Base-by-base conservation (phyloP, 1,140 invertebrate species). In the Aphidius ervi region DNA sequence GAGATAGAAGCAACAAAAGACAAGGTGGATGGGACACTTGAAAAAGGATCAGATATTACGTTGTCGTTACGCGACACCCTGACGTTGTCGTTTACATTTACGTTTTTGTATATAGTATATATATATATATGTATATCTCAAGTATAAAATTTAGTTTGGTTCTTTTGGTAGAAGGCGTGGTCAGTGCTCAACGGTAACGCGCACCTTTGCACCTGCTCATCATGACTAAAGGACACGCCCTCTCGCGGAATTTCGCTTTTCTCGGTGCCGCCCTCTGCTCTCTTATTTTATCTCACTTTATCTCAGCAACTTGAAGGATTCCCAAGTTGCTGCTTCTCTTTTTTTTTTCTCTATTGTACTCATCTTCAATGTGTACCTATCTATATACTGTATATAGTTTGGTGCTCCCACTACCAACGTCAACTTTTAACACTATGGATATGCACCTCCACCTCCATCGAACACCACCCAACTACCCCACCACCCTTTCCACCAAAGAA, bases 131-230 rank as follows among this genome's bases (percentile, higher is more conserved):
- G 40, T 42, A 42, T 42, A n/a, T 54, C 40, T 54, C 9, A 52
- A 52, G 6, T 10, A 31, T 31, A 31, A 31, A 31, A 31, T 2
- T 31, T 31, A 31, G 2, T 31, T 31, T 31, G 23, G 23, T 31
- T 31, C 55, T 62, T 62, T 56, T 45, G 54, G 47, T 54, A 66
- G 76, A 77, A 79, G 77, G 75, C 75, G 77, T 75, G 74, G 77
- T 65, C 74, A 69, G 66, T 67, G 73, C 70, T 70, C 71, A 42
- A 57, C 42, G 43, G 50, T 54, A 46, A 65, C 74, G 76, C 77
- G 74, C 76, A 79, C 77, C 77, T 79, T 78, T 70, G 71, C 75
- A 78, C 77, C 77, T 78, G 77, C 68, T 72, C 70, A 70, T 70
- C 72, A 67, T 67, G 58, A 49, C 1, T 43, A n/a, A 54, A 70